Percentiles rank a stretch among this genome's conserved stretches.
Evolutionary conservation across 2,113 vertebrate species (phyloP).

Genomic region (Aix galericulata): DNA sequence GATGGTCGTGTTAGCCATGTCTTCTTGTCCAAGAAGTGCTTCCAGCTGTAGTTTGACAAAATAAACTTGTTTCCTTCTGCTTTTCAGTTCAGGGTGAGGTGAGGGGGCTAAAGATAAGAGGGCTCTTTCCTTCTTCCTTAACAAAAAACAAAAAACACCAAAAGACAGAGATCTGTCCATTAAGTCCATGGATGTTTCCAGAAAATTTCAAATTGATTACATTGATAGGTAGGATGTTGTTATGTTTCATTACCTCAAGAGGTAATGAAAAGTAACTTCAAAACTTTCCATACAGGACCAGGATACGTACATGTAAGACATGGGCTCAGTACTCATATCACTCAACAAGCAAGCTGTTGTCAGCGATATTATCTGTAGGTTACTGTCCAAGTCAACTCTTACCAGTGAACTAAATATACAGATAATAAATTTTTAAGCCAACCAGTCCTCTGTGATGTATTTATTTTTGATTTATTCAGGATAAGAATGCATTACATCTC

Average conservation of each 20-base stretch:
- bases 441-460: not conserved
- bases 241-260: not conserved
- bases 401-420: not conserved
- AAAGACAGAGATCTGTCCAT: not conserved
- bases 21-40: not conserved
- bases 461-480: conserved; percentile 76
- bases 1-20: not conserved
- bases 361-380: not conserved
- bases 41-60: not conserved
- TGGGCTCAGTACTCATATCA: not conserved
- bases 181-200: not conserved
- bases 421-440: not conserved
- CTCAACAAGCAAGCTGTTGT: not conserved
- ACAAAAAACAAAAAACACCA: not conserved
- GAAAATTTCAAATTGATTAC: not conserved
- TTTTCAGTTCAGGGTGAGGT: not conserved
- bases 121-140: not conserved
- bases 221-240: not conserved
- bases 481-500: conserved; percentile 93
- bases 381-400: not conserved
- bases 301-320: not conserved
- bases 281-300: not conserved
- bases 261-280: not conserved
- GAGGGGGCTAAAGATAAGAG: not conserved
- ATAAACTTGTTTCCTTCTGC: not conserved